Base-by-base conservation (phyloP, 2,113 vertebrate species). In the Gopherus flavomarginatus region DNA sequence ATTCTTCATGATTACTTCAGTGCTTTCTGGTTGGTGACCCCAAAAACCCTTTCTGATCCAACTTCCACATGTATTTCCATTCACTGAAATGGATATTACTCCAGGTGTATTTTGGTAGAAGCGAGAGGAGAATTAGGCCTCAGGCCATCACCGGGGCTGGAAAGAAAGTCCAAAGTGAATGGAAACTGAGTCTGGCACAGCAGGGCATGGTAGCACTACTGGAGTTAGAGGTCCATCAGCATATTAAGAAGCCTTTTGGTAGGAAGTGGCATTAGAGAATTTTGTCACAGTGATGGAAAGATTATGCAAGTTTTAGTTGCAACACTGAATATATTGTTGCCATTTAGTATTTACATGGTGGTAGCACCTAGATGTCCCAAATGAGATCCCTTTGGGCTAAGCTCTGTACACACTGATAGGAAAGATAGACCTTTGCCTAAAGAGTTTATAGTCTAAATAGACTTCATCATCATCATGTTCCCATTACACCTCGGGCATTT, bases 1-100 rank as follows among this genome's bases (percentile, higher is more conserved):
- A 97, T 85, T 94, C 88, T 97, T 97, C 85, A 11, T 94, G 97
- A 97, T 93, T 98, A 97, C 95, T 94, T 98, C 95, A 98, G 97
- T 94, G 95, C 85, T 97, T 95, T 93, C 97, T 97, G 97, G 97
- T 97, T 95, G 97, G 97, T 54, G 94, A 91, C 83, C 89, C 83
- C 59, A 84, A 53, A 35, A 56, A 54, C 9, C 83, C 96, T 93
- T 93, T 75, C 86, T 86, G 85, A 94, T 62, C 65, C 69, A 54
- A 86, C 35, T 94, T 87, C 75, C 59, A 86, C 85, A 96, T 86
- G 92, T 88, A 94, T 94, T 91, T 84, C 94, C 22, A 86, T 90
- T 93, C 86, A 59, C 83, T 96, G 87, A 44, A 80, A 77, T 93
- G 77, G 82, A 94, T 2, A 7, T 79, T 95, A 90, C 87, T 42